Conservation (phyloP, 2,888 invertebrate genomes). For the Phaonia tiefii region DNA sequence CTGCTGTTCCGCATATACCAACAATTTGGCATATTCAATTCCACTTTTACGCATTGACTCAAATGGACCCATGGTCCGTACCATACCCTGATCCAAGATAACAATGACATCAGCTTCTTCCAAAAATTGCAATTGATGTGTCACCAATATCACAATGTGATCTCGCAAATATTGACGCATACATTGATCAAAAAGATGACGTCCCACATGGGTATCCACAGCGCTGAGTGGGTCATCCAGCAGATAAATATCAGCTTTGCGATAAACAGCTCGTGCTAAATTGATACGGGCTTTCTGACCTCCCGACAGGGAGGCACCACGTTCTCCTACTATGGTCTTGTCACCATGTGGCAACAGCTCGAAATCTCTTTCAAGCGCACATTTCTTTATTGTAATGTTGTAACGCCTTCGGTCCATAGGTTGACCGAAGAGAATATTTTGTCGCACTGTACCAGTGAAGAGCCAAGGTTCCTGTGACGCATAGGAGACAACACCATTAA, state of each 20-base stretch:
- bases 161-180: conserved; percentile 81
- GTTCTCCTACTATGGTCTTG: conserved; percentile 87
- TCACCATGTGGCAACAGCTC: conserved; percentile 83
- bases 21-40: conserved; percentile 88
- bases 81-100: conserved; percentile 78
- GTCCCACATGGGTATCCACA: conserved; percentile 94
- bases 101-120: conserved; percentile 84
- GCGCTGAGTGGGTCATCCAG: conserved; percentile 95
- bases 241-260: conserved; percentile 91
- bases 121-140: conserved; percentile 92
- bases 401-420: conserved; percentile 84
- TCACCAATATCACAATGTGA: conserved; percentile 88
- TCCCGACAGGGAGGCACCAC: conserved; percentile 91
- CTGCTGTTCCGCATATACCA: conserved; percentile 82
- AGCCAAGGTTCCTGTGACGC: conserved; percentile 93
- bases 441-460: conserved; percentile 85
- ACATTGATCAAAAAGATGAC: conserved; percentile 89
- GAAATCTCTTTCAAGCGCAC: conserved; percentile 82
- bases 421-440: conserved; percentile 84
- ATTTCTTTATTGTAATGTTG: conserved; percentile 81
- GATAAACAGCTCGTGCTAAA: conserved; percentile 92
- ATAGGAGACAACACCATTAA: conserved; percentile 85
- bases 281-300: conserved; percentile 94
- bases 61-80: conserved; percentile 84
- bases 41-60: conserved; percentile 87